These are phyloP conservation scores for Caenorhabditis elegans DNA, from an alignment of 1,140 invertebrate genomes.

Conservation along the genomic window DNA sequence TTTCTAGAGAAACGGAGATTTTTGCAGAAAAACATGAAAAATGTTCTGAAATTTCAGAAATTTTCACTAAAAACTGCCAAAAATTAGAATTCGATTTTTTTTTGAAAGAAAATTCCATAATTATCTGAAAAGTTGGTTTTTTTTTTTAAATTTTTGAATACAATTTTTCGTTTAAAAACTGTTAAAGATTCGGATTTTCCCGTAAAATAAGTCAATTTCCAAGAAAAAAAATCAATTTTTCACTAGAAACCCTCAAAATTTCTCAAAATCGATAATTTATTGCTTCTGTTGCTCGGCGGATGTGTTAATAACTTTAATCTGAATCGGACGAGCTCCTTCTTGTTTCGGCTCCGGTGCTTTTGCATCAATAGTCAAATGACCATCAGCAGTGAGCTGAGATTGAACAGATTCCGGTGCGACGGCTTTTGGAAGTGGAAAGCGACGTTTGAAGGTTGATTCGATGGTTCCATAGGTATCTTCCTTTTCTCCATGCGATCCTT, in stretches of 20 bases:
- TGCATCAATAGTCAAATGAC: conserved; percentile 44
- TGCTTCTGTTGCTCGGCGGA: not conserved
- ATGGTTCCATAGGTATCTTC: conserved; percentile 46
- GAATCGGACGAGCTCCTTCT: conserved; percentile 11
- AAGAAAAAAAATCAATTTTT: too few species aligned
- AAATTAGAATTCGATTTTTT: too few species aligned
- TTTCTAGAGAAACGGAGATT: too few species aligned
- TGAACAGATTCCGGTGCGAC: conserved; percentile 45
- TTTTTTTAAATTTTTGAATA: not conserved
- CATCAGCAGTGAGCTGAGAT: conserved; percentile 47
- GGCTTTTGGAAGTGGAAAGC: conserved; percentile 44
- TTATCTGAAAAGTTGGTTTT: not conserved
- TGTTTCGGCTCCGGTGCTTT: conserved; percentile 47
- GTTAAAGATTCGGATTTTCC: too few species aligned
- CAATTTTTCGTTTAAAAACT: not conserved
- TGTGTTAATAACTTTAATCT: conserved; percentile 16
- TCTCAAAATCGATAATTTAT: not conserved
- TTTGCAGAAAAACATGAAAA: too few species aligned
- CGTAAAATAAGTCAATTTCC: too few species aligned
- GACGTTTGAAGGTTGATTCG: conserved; percentile 42
- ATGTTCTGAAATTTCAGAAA: too few species aligned
- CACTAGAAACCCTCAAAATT: not conserved
- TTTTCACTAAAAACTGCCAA: too few species aligned
- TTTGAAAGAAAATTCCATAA: too few species aligned
- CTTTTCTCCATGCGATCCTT: conserved; percentile 51